Evolutionary conservation across 2,888 invertebrate species (phyloP).

Genomic region (Orthosia incerta): DNA sequence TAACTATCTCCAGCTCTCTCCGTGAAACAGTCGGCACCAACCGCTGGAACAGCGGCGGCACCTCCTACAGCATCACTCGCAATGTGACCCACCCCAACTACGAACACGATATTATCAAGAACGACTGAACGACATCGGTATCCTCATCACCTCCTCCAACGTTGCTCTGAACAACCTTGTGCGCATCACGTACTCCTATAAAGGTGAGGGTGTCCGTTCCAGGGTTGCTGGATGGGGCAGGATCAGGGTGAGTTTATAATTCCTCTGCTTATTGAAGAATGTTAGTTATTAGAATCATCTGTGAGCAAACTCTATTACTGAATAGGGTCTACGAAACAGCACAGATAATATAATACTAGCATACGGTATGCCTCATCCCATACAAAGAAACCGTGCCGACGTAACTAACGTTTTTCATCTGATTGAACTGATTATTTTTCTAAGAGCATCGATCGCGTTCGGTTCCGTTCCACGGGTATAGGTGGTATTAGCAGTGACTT

Average conservation of each 20-base stretch:
- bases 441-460: too few relatives aligned
- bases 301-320: not conserved
- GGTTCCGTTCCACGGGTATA: too few relatives aligned
- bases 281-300: not conserved
- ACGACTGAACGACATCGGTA: constrained; percentile 81
- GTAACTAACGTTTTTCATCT: too few relatives aligned
- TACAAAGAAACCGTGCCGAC: too few relatives aligned
- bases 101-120: constrained; percentile 73
- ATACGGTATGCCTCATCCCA: too few relatives aligned
- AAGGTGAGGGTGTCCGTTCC: constrained; percentile 61
- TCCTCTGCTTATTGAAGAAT: not conserved
- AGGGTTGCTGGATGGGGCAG: constrained; percentile 81
- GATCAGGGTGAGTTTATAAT: constrained; percentile 70
- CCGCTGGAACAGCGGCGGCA: constrained; percentile 78
- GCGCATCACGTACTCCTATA: constrained; percentile 62
- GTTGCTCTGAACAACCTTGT: constrained; percentile 60
- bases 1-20: constrained; percentile 66
- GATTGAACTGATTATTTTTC: too few relatives aligned
- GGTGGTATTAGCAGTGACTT: too few relatives aligned
- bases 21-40: constrained; percentile 79
- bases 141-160: constrained; percentile 69
- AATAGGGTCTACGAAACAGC: too few relatives aligned
- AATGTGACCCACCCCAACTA: constrained; percentile 80
- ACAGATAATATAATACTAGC: too few relatives aligned
- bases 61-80: constrained; percentile 67